Conservation (phyloP, 2,888 invertebrate genomes). For the Bugulina stolonifera region DNA sequence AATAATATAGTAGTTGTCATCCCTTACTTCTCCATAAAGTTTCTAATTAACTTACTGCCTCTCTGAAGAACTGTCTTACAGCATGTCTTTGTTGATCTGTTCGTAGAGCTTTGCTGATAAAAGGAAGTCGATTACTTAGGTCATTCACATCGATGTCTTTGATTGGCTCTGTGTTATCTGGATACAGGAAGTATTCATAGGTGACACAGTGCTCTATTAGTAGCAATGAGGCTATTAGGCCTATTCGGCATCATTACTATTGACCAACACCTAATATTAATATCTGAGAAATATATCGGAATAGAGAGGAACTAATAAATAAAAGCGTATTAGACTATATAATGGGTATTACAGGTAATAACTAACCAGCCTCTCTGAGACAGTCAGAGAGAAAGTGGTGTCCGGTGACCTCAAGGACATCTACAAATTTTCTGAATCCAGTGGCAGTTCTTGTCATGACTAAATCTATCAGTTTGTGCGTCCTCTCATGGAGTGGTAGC, state of each 20-base stretch:
- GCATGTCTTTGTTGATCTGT: constrained; percentile 2
- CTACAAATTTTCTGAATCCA: constrained; percentile 37
- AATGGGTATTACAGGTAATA: neutral
- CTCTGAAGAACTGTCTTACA: constrained; percentile 24
- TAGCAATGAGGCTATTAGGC: neutral
- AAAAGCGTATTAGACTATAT: constrained; percentile 6
- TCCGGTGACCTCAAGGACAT: constrained; percentile 38
- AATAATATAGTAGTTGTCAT: too few species aligned
- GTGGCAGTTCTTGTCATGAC: constrained; percentile 23
- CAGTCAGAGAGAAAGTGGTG: constrained; percentile 44
- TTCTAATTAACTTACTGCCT: neutral
- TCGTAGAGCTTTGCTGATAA: constrained; percentile 6
- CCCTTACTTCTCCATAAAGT: neutral
- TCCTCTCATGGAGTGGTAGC: constrained; percentile 2
- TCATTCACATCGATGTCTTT: constrained; percentile 16
- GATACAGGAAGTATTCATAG: neutral
- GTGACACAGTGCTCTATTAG: neutral
- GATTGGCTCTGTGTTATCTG: constrained; percentile 18
- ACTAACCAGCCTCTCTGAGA: constrained; percentile 40
- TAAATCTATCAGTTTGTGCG: neutral
- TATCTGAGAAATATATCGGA: too few species aligned
- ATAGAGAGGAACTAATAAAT: too few species aligned
- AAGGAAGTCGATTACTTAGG: constrained; percentile 10
- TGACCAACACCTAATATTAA: too few species aligned
- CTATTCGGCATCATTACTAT: too few species aligned